A percentile compares a stretch with the other conserved stretches of the same genome.
Conservation (phyloP, 2,113 vertebrate genomes). For the Octodon degus region DNA sequence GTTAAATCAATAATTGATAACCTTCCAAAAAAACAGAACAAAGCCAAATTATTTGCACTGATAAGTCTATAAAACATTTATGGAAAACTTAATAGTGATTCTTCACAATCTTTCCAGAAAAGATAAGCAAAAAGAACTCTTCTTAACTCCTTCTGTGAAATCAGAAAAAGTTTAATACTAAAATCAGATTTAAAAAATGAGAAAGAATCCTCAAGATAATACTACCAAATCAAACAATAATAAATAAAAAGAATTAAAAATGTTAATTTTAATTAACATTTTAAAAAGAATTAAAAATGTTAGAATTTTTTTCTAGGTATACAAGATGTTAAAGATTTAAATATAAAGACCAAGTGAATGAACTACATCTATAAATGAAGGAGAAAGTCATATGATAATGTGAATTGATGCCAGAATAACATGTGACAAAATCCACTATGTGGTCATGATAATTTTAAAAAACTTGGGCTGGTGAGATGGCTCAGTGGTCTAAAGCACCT, state of each 20-base stretch:
- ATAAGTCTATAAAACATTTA: neutral
- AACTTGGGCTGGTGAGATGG: no score
- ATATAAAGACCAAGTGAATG: neutral
- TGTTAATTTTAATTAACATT: neutral
- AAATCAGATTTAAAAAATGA: neutral
- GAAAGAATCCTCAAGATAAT: neutral
- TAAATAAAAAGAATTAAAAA: neutral
- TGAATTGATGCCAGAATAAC: neutral
- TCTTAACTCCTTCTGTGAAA: neutral
- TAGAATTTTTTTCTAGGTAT: neutral
- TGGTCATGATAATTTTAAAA: neutral
- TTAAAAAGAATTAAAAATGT: neutral
- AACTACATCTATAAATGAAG: neutral
- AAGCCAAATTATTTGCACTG: neutral
- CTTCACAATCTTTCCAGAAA: neutral
- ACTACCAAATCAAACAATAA: constrained; percentile 7
- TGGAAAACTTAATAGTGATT: neutral
- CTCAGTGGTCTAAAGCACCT: no score
- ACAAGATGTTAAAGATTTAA: neutral
- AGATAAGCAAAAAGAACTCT: neutral
- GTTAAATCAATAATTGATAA: constrained; percentile 3
- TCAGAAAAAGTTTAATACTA: neutral
- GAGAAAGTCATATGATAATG: constrained; percentile 2
- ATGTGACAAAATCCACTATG: neutral
- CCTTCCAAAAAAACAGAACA: neutral